Conservation (phyloP, 2,888 invertebrate species). For the Chromoteleia sp. region DNA sequence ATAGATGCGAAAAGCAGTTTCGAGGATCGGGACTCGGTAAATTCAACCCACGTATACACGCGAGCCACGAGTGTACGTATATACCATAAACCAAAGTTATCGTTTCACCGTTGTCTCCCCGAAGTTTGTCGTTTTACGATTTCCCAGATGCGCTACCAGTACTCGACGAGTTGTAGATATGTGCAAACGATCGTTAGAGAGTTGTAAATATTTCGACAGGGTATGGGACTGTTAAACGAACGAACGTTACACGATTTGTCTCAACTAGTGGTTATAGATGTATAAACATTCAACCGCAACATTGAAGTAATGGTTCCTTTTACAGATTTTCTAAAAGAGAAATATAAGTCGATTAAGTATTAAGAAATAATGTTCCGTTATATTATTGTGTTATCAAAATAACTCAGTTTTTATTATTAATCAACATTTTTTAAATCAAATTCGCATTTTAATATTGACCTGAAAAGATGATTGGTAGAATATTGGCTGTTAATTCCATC, state of each 20-base stretch:
- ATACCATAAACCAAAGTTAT: constrained; percentile 75
- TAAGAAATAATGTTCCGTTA: no score
- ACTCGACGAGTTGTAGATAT: constrained; percentile 49
- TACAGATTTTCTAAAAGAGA: background rate
- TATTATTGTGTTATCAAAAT: no score
- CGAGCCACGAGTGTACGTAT: constrained; percentile 67
- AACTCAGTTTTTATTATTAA: no score
- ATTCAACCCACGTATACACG: constrained; percentile 72
- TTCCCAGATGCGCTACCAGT: constrained; percentile 67
- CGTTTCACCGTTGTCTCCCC: constrained; percentile 73
- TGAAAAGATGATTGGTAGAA: no score
- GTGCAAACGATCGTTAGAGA: constrained; percentile 51
- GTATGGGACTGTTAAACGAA: constrained; percentile 23
- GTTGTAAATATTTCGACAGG: constrained; percentile 53
- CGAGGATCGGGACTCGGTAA: constrained; percentile 70
- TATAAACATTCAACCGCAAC: constrained; percentile 2
- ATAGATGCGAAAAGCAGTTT: constrained; percentile 60
- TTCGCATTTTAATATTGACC: no score
- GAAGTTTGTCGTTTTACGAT: constrained; percentile 64
- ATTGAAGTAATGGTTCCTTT: constrained; percentile 1
- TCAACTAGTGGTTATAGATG: constrained; percentile 11
- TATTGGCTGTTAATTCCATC: no score
- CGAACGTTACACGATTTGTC: constrained; percentile 33
- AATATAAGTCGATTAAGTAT: no score
- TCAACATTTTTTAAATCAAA: no score